Evolutionary conservation across 2,113 vertebrate genomes (phyloP).

Genomic region (Aepyceros melampus): DNA sequence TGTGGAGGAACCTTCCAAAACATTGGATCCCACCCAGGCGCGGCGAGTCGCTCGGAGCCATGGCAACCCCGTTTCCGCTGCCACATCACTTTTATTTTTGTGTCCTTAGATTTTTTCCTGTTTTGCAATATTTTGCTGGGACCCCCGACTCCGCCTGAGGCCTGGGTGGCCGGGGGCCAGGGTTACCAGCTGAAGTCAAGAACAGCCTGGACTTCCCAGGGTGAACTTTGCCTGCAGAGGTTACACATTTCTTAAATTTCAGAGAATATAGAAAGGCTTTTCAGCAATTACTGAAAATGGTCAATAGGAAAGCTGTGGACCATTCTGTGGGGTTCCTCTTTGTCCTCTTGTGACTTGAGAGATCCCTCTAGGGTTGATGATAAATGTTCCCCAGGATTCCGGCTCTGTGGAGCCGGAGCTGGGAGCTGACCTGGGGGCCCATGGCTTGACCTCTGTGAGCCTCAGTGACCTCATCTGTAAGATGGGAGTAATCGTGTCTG

Average conservation of each 20-base stretch:
- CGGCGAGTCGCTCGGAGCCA: constrained; percentile 77
- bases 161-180: constrained; percentile 28
- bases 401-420: neutral
- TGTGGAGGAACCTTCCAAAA: constrained; percentile 92
- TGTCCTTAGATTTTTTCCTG: constrained; percentile 84
- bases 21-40: constrained; percentile 86
- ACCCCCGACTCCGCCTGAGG: constrained; percentile 68
- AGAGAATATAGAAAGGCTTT: neutral
- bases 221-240: neutral
- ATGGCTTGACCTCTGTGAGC: neutral
- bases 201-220: constrained; percentile 36
- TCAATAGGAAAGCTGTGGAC: neutral
- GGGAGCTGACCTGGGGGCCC: neutral
- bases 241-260: neutral
- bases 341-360: neutral
- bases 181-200: constrained; percentile 15
- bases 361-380: neutral
- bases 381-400: neutral
- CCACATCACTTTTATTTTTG: constrained; percentile 76
- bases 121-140: constrained; percentile 84
- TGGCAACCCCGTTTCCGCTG: constrained; percentile 81
- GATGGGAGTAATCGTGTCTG: neutral
- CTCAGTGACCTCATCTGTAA: neutral
- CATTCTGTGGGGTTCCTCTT: neutral
- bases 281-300: neutral